These are phyloP conservation scores for Paraescarpia echinospica DNA, from an alignment of 1,140 invertebrate genomes.

Conservation along the genomic window DNA sequence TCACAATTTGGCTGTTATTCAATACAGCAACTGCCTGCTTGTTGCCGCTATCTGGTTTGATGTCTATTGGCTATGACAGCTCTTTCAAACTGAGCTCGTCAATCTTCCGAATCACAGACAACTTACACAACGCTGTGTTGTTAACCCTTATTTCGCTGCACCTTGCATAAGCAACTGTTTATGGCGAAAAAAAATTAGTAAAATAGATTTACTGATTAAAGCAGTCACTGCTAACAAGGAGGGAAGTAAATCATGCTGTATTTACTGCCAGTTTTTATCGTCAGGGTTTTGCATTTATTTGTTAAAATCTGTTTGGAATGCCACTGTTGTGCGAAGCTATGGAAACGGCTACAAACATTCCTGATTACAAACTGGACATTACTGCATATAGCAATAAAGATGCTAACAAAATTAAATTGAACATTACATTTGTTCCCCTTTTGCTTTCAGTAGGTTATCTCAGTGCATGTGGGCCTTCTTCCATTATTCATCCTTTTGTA, in stretches of 20 bases:
- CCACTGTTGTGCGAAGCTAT: not conserved
- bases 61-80: slow-evolving; percentile 4
- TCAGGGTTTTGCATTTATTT: not conserved
- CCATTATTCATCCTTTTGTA: not conserved
- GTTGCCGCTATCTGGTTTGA: not conserved
- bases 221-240: not conserved
- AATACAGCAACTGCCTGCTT: not conserved
- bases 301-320: not conserved
- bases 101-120: not conserved
- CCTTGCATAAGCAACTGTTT: not conserved
- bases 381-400: not conserved
- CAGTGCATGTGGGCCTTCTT: not conserved
- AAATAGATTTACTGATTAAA: not conserved
- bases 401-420: not conserved
- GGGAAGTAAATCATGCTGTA: not conserved
- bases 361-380: not conserved
- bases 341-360: not conserved
- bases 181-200: not conserved
- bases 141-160: not conserved
- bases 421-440: not conserved
- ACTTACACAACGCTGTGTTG: not conserved
- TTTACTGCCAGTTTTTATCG: not conserved
- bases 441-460: not conserved
- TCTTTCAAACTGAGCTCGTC: not conserved
- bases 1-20: not conserved